These are phyloP conservation scores for Acrocera orbiculus DNA, from an alignment of 2,888 invertebrate genomes.

Conservation along the genomic window DNA sequence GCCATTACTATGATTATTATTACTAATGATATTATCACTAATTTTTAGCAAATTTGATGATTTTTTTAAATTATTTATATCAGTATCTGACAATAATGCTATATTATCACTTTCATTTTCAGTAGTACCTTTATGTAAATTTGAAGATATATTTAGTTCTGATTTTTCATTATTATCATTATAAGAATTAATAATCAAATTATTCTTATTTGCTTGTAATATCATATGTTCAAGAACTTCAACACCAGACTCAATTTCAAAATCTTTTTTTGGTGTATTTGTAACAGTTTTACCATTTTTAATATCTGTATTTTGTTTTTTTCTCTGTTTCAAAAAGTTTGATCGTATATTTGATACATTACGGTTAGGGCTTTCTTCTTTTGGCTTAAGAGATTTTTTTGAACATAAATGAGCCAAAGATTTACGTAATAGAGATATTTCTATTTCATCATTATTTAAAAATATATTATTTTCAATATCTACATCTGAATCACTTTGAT, in stretches of 20 bases:
- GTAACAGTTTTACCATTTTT: not conserved
- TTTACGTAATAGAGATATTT: slow-evolving; percentile 21
- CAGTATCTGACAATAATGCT: too few relatives aligned
- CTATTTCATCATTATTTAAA: slow-evolving; percentile 17
- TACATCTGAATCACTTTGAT: slow-evolving; percentile 19
- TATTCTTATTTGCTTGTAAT: slow-evolving; percentile 4
- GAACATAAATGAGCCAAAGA: slow-evolving; percentile 24
- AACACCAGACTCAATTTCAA: slow-evolving; percentile 28
- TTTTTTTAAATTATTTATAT: too few relatives aligned
- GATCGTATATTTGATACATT: not conserved
- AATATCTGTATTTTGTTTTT: not conserved
- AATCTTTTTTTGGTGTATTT: slow-evolving; percentile 21
- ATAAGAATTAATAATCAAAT: too few relatives aligned
- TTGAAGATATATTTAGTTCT: not conserved
- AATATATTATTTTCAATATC: slow-evolving; percentile 23
- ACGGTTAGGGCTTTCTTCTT: slow-evolving; percentile 1
- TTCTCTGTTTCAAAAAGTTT: not conserved
- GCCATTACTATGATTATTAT: too few relatives aligned
- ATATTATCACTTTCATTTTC: not conserved
- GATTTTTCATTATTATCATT: too few relatives aligned
- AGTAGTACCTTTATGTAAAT: not conserved
- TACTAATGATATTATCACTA: too few relatives aligned
- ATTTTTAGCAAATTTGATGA: too few relatives aligned
- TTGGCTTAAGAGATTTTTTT: slow-evolving; percentile 16
- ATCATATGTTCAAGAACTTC: slow-evolving; percentile 30